Conservation (phyloP, 2,113 vertebrate species). For the Brienomyrus longianalis region DNA sequence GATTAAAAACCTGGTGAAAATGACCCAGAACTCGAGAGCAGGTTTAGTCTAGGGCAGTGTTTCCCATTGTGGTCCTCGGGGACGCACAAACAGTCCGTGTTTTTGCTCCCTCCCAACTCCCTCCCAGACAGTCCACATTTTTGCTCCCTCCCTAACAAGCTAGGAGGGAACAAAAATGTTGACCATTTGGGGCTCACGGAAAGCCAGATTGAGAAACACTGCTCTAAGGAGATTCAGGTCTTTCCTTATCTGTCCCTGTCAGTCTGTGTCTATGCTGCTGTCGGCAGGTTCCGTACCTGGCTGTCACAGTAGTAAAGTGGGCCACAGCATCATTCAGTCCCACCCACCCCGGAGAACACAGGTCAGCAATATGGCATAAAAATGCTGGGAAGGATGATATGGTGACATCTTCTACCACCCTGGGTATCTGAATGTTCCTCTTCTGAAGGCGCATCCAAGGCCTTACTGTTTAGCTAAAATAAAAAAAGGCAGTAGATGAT, state of each 20-base stretch:
- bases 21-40: background rate
- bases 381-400: background rate
- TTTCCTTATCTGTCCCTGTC: background rate
- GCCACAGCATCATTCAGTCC: constrained; percentile 47
- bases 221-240: background rate
- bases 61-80: background rate
- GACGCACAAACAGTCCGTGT: background rate
- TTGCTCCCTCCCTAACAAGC: background rate
- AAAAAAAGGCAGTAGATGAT: background rate
- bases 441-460: constrained; percentile 8
- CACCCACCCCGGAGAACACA: constrained; percentile 42
- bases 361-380: constrained; percentile 28
- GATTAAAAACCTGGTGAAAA: background rate
- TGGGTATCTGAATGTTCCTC: background rate
- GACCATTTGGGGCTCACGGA: background rate
- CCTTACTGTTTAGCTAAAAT: background rate
- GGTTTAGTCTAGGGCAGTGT: background rate
- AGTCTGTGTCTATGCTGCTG: constrained; percentile 22
- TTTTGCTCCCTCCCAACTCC: background rate
- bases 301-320: constrained; percentile 25
- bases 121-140: no score
- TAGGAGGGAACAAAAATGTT: background rate
- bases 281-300: constrained; percentile 30
- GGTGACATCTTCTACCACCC: background rate
- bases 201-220: background rate